A percentile compares a stretch with the other conserved stretches of the same genome.
These are phyloP conservation scores for Nycticorax nycticorax DNA, from an alignment of 2,113 vertebrate species.

Conservation along the genomic window DNA sequence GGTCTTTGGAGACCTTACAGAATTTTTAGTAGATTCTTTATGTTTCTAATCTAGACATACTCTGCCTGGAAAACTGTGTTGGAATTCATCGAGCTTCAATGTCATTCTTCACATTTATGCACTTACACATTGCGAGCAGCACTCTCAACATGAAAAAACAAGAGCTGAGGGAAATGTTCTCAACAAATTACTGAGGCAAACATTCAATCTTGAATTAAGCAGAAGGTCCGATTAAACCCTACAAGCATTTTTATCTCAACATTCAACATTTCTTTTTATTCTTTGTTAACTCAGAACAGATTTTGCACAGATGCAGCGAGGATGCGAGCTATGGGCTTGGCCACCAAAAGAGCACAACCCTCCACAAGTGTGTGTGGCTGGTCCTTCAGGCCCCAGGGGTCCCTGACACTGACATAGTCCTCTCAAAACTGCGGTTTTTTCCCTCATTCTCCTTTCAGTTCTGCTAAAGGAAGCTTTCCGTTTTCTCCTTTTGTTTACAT, in stretches of 20 bases:
- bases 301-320: neutral
- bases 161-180: neutral
- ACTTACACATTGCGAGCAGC: neutral
- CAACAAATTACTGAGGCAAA: neutral
- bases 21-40: neutral
- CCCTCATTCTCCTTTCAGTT: neutral
- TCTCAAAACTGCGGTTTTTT: neutral
- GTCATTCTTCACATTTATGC: neutral
- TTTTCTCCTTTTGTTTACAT: neutral
- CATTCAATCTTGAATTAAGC: neutral
- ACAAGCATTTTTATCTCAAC: neutral
- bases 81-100: neutral
- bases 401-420: neutral
- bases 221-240: neutral
- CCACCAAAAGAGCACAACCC: neutral
- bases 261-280: neutral
- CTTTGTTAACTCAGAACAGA: neutral
- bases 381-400: neutral
- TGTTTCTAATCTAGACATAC: neutral
- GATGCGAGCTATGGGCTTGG: neutral
- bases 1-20: neutral
- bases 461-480: neutral
- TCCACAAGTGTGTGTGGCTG: rapidly evolving
- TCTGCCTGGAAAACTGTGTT: neutral
- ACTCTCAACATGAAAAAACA: neutral